phyloP scores from a whole-genome alignment of 2,113 vertebrate genomes.

The Stomatorhinus ivindoensis region DNA sequence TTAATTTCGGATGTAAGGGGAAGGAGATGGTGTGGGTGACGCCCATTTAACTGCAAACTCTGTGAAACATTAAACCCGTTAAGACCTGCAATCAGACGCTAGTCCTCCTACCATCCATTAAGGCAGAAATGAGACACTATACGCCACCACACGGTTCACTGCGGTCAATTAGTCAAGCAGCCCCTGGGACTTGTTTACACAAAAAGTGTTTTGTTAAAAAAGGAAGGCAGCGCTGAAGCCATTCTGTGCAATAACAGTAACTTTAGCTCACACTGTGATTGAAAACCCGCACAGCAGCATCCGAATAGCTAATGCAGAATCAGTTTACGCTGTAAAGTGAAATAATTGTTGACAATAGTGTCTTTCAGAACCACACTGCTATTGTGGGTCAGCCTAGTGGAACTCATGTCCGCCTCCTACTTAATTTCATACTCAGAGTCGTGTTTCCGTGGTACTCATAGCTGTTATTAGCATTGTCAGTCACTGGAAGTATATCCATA shows the following conservation, averaged over 20 bases:
- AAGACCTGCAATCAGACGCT: background rate
- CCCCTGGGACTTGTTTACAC: conserved; percentile 3
- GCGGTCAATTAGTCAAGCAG: conserved; percentile 14
- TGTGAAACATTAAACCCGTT: background rate
- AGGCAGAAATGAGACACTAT: background rate
- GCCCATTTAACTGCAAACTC: background rate
- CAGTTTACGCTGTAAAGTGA: conserved; percentile 17
- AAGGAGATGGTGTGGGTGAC: background rate
- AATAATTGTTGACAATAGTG: conserved; percentile 49
- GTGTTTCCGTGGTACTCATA: background rate
- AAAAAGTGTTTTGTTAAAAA: conserved; percentile 9
- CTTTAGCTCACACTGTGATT: conserved; percentile 40
- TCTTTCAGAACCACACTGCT: conserved; percentile 16
- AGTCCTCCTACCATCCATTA: background rate
- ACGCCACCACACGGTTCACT: background rate
- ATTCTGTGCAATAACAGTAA: conserved; percentile 36
- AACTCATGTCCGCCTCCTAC: conserved; percentile 32
- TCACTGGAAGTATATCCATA: background rate
- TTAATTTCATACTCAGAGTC: conserved; percentile 47
- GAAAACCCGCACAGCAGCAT: conserved; percentile 38
- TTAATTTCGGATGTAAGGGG: background rate
- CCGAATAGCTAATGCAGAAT: conserved; percentile 52
- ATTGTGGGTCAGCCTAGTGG: conserved; percentile 35
- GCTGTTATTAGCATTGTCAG: background rate
- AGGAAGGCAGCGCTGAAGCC: background rate